phyloP scores from a whole-genome alignment of 2,113 vertebrate species.

The Nesogale talazaci region DNA sequence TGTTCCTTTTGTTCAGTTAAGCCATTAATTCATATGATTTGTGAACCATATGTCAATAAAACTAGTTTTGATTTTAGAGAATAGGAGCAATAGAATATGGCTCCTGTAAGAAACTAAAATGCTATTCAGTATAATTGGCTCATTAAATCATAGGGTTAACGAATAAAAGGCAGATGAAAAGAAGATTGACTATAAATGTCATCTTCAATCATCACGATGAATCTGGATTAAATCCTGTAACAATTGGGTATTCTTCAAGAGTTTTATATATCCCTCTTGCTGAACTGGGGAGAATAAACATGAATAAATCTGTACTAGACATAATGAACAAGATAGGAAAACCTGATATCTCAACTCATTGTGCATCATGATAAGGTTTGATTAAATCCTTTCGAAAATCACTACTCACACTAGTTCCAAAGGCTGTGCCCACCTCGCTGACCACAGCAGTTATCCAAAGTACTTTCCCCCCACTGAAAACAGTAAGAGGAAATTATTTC shows the following conservation, averaged over 20 bases:
- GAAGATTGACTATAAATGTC: fast-evolving
- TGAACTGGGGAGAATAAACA: not conserved
- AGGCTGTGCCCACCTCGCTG: too few relatives aligned
- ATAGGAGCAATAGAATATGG: too few relatives aligned
- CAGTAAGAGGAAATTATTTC: not conserved
- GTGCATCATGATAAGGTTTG: not conserved
- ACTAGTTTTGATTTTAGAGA: too few relatives aligned
- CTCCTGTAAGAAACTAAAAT: not conserved
- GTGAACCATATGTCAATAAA: too few relatives aligned
- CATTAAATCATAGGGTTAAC: not conserved
- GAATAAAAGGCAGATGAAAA: not conserved
- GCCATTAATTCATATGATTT: too few relatives aligned
- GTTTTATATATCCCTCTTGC: not conserved
- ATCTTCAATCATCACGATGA: not conserved
- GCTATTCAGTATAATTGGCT: not conserved
- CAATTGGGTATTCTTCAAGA: not conserved
- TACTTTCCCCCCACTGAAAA: not conserved
- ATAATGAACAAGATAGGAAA: not conserved
- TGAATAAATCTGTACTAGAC: not conserved
- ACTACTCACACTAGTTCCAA: not conserved
- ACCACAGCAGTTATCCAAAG: not conserved
- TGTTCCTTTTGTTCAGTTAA: too few relatives aligned
- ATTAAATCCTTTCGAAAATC: not conserved
- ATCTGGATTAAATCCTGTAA: not conserved
- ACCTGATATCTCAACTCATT: not conserved